A percentile compares a stretch with the other conserved stretches of the same genome.
These are phyloP conservation scores for Seira sanloemensis DNA, from an alignment of 2,888 invertebrate species.

Conservation along the genomic window DNA sequence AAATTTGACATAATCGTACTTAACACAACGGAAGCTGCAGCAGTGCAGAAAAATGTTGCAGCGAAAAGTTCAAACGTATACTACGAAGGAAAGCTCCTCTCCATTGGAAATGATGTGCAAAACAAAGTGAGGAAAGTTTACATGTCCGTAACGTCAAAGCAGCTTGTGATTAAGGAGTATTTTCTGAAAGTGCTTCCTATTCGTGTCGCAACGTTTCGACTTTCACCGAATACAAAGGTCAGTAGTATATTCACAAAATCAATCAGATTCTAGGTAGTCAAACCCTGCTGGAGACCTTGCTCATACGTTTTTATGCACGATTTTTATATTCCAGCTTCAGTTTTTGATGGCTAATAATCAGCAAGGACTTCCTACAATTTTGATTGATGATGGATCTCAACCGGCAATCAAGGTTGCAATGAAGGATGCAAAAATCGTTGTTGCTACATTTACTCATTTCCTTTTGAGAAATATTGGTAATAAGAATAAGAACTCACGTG, in stretches of 20 bases:
- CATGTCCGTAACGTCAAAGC: slow-evolving; percentile 93
- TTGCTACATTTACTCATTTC: slow-evolving; percentile 94
- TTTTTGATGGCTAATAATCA: slow-evolving; percentile 81
- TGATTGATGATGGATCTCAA: slow-evolving; percentile 94
- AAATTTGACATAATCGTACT: slow-evolving; percentile 72
- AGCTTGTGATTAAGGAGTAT: slow-evolving; percentile 94
- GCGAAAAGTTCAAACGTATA: slow-evolving; percentile 90
- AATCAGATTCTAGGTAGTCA: slow-evolving; percentile 1
- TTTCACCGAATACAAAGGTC: slow-evolving; percentile 96
- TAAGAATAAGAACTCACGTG: too few relatives aligned
- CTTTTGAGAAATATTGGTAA: slow-evolving; percentile 91
- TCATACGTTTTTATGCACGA: background rate
- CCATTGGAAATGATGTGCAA: slow-evolving; percentile 80
- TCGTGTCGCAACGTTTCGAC: slow-evolving; percentile 90
- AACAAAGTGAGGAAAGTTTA: slow-evolving; percentile 90
- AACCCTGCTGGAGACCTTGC: too few relatives aligned
- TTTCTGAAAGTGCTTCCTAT: slow-evolving; percentile 95
- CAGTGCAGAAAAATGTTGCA: slow-evolving; percentile 91
- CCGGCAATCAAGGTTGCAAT: slow-evolving; percentile 89
- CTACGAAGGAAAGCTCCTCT: slow-evolving; percentile 88
- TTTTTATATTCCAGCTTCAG: slow-evolving; percentile 79
- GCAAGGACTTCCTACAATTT: slow-evolving; percentile 81
- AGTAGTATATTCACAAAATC: too few relatives aligned
- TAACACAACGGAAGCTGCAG: slow-evolving; percentile 82
- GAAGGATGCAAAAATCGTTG: slow-evolving; percentile 91